Conservation (phyloP, 2,113 vertebrate species). For the Dromiciops gliroides region DNA sequence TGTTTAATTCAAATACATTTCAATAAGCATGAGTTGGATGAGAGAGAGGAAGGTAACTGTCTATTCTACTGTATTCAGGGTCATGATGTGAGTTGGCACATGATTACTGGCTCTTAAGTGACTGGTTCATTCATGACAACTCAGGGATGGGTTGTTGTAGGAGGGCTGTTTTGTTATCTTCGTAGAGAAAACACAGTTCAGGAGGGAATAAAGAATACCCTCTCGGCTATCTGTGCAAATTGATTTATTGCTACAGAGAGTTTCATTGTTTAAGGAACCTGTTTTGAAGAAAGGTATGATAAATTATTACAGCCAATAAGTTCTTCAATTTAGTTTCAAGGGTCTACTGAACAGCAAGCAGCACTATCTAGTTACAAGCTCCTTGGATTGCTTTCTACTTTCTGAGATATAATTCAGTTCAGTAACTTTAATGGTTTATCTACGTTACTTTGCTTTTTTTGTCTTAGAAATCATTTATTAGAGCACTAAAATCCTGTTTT, state of each 20-base stretch:
- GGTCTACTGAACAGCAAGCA: conserved; percentile 75
- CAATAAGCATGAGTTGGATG: accelerated
- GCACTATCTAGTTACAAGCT: conserved; percentile 73
- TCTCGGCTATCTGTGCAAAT: conserved; percentile 63
- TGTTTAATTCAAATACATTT: conserved; percentile 21
- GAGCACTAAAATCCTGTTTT: conserved; percentile 46
- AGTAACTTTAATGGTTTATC: conserved; percentile 35
- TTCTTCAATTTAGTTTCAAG: conserved; percentile 74
- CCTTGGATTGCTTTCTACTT: conserved; percentile 68
- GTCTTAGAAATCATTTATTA: neutral
- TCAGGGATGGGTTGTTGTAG: conserved; percentile 33
- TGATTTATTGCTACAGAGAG: conserved; percentile 59
- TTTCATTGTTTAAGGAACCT: conserved; percentile 63
- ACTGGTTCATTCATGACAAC: conserved; percentile 69
- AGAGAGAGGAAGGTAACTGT: neutral
- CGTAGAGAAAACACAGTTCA: conserved; percentile 49
- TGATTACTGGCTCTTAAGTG: conserved; percentile 66
- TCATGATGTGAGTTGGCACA: conserved; percentile 53
- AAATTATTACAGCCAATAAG: conserved; percentile 77
- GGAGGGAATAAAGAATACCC: conserved; percentile 50
- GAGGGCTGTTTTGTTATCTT: conserved; percentile 48
- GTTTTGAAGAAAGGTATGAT: conserved; percentile 72
- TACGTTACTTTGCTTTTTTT: conserved; percentile 28
- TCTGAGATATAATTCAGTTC: conserved; percentile 67
- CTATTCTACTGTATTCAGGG: neutral